A percentile compares a stretch with the other conserved stretches of the same genome.
phyloP scores from a whole-genome alignment of 2,797 vertebrate species.

The Neopelma chrysocephalum region DNA sequence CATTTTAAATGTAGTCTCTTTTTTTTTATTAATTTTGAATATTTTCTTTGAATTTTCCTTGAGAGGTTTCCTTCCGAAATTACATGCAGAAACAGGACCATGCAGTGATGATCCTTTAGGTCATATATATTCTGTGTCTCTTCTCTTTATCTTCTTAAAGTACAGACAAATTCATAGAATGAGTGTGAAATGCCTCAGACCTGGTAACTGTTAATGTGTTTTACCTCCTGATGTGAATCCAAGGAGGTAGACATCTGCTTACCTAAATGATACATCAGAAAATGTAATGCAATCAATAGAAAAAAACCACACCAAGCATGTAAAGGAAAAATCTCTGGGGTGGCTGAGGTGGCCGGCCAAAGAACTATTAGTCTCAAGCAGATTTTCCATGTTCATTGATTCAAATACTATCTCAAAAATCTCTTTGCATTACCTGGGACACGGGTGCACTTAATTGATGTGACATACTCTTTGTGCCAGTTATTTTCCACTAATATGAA shows the following conservation, averaged over 20 bases:
- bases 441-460: background rate
- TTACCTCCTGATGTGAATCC: background rate
- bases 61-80: background rate
- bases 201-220: background rate
- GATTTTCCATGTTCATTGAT: background rate
- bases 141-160: background rate
- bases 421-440: background rate
- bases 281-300: background rate
- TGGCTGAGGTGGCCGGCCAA: background rate
- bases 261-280: background rate
- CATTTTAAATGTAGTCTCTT: background rate
- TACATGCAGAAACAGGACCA: background rate
- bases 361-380: background rate
- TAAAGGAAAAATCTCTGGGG: background rate
- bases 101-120: background rate
- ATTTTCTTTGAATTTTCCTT: background rate
- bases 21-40: background rate
- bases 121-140: background rate
- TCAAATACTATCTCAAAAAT: background rate
- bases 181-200: background rate
- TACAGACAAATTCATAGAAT: background rate
- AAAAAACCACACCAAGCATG: background rate
- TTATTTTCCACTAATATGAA: background rate
- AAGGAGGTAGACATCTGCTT: background rate
- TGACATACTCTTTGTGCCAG: background rate